Evolutionary conservation across 2,888 invertebrate species (phyloP).

Genomic region (Acheta domesticus): DNA sequence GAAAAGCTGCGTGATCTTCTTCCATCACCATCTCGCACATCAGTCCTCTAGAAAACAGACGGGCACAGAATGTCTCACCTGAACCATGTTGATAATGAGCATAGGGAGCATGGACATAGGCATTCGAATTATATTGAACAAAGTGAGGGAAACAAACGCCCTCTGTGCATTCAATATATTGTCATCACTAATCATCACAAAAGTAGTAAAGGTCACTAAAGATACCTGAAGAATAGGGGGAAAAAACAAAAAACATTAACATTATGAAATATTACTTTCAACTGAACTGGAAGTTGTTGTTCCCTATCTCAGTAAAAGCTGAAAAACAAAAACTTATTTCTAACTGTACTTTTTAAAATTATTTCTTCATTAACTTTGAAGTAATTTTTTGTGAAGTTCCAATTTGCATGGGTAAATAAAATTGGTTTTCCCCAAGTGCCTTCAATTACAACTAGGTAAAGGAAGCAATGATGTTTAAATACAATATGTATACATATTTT

Average conservation of each 20-base stretch:
- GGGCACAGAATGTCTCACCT: constrained; percentile 57
- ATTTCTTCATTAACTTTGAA: too few species aligned
- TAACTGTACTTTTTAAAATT: too few species aligned
- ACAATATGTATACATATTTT: too few species aligned
- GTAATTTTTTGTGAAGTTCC: too few species aligned
- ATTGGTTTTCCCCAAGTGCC: too few species aligned
- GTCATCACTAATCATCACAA: constrained; percentile 63
- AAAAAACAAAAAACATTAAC: neutral
- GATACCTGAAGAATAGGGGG: constrained; percentile 64
- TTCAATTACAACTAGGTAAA: too few species aligned
- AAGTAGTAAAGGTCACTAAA: constrained; percentile 79
- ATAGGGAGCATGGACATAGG: constrained; percentile 79
- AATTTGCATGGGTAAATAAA: too few species aligned
- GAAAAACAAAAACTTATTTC: too few species aligned
- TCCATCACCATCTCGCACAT: neutral
- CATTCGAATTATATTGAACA: constrained; percentile 84
- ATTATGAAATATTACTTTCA: too few species aligned
- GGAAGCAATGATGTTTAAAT: too few species aligned
- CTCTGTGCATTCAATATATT: constrained; percentile 75
- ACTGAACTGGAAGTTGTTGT: too few species aligned
- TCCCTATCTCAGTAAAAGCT: too few species aligned
- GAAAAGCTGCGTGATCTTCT: neutral
- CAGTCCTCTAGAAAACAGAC: neutral
- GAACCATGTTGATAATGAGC: constrained; percentile 67
- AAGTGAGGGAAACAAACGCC: constrained; percentile 81